These are phyloP conservation scores for Acanthosepion lycidas DNA, from an alignment of 2,888 invertebrate genomes.

Conservation along the genomic window DNA sequence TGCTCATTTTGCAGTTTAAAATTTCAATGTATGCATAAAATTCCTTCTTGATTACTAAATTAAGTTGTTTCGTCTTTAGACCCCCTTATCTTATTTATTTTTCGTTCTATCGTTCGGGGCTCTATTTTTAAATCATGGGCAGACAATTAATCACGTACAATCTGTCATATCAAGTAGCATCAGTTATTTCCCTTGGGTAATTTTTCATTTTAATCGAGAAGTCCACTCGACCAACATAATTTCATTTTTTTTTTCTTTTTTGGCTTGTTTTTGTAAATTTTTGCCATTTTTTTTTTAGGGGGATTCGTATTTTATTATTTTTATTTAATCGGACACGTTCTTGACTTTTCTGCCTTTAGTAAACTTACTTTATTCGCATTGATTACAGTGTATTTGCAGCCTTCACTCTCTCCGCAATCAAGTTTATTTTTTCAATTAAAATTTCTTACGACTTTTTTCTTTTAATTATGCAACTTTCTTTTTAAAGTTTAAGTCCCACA, in stretches of 20 bases:
- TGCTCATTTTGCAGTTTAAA: not conserved
- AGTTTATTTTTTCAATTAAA: not conserved
- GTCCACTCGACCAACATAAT: not conserved
- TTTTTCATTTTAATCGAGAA: not conserved
- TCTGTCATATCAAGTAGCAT: not conserved
- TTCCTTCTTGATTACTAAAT: not conserved
- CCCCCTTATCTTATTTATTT: not conserved
- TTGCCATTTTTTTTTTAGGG: not conserved
- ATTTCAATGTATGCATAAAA: conserved; percentile 33
- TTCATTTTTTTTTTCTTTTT: no score
- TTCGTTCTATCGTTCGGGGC: not conserved
- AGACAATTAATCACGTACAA: conserved; percentile 4
- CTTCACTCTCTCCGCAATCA: not conserved
- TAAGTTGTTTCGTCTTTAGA: not conserved
- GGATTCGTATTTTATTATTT: not conserved
- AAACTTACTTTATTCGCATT: not conserved
- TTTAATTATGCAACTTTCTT: not conserved
- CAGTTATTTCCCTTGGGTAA: not conserved
- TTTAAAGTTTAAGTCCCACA: no score
- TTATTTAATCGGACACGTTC: not conserved
- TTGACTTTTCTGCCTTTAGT: not conserved
- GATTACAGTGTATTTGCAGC: not conserved
- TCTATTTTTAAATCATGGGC: not conserved
- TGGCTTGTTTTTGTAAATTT: not conserved
- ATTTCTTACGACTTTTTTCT: not conserved